Conservation (phyloP, 2,113 vertebrate species). For the Ramphastos sulfuratus region DNA sequence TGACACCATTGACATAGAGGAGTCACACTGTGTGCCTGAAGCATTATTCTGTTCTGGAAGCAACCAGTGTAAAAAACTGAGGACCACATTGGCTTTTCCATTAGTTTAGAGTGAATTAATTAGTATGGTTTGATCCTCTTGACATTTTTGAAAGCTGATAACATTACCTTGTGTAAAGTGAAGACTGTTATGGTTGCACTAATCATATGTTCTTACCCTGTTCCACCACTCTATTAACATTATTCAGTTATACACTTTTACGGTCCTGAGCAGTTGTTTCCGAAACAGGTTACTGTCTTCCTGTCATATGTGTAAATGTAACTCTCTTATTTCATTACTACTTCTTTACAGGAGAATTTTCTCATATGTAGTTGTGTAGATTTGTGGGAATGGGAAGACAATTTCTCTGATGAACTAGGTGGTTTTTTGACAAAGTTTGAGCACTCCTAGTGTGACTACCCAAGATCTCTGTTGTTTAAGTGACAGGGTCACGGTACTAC, state of each 20-base stretch:
- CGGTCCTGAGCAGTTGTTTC: background rate
- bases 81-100: background rate
- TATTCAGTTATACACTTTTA: background rate
- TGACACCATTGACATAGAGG: accelerated
- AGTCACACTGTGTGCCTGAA: background rate
- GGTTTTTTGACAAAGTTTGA: background rate
- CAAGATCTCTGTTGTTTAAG: background rate
- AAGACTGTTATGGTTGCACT: background rate
- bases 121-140: background rate
- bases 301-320: background rate
- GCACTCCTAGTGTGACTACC: background rate
- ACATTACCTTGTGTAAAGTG: background rate
- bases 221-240: too few species aligned
- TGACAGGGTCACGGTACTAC: background rate
- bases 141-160: background rate
- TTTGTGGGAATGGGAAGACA: background rate
- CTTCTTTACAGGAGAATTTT: background rate
- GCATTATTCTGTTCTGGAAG: background rate
- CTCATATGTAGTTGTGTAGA: background rate
- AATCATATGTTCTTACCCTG: background rate
- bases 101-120: background rate
- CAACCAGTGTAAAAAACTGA: background rate
- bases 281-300: background rate
- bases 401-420: background rate
- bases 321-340: background rate